Evolutionary conservation across 1,140 invertebrate species (phyloP), one percentile per base, ranked within the genome.

Genomic region (Drosophila auraria): DNA sequence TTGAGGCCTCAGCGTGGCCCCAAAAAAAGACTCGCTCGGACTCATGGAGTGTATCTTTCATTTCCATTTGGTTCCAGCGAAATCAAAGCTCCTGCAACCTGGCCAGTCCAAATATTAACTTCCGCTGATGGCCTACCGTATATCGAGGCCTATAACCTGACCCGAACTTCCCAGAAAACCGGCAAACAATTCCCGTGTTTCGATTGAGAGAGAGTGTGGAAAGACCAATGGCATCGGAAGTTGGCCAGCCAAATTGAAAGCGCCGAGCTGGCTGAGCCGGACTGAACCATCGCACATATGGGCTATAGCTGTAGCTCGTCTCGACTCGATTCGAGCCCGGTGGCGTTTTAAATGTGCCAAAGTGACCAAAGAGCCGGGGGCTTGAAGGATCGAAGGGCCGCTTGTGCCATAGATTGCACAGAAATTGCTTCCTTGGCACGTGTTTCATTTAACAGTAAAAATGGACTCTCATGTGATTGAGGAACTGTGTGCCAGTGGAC

Each of bases 401-500:
- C 59, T 61, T 83, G 69, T 70, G 71, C 54, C 72, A 73, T 83
- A 82, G 83, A 87, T 87, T 87, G 79, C 79, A 83, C 76, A 68
- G 86, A 90, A 90, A 90, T 90, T 90, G 86, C 82, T 90, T 90
- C 82, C 82, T 84, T 90, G 66, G 82, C 86, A 90, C 86, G 86
- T 90, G 86, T 90, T 90, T 90, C 86, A 91, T 90, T 91, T 86
- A 90, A 80, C 82, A 82, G 76, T 78, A 70, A 84, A 89, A 89
- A 80, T 79, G 74, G 71, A 76, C 65, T 66, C 58, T 36, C 63
- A 63, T 63, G 62, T 66, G 64, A 49, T 65, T 81, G 74, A 89
- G 77, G 73, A 71, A 83, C 79, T 87, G 83, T 87, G 62, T 62
- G 54, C 75, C 66, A 65, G 66, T 83, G 61, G 71, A 76, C 70